Evolutionary conservation across 2,888 invertebrate genomes (phyloP), one percentile per base, ranked within the genome.

Genomic region (Chirona hameri): DNA sequence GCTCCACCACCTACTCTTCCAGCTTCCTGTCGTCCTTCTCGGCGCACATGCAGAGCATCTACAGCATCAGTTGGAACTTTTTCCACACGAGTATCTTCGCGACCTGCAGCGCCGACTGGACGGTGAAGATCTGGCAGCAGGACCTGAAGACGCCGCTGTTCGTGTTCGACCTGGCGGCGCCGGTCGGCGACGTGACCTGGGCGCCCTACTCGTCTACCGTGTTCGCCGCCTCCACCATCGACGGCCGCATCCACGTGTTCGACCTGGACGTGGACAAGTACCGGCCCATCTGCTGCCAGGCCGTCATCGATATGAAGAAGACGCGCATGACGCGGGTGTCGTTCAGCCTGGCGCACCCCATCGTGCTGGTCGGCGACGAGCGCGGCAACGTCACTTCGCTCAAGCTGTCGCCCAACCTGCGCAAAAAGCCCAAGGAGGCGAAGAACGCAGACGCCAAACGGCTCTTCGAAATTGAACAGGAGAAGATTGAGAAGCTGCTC

Each of bases 191-290:
- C 88, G 95, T 96, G 0, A 94, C 95, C 87, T 98, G 98, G 98
- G 95, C 98, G 0, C 98, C 98, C 0, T 98, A 96, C 88, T 97
- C 97, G n/a, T 96, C 97, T 84, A 98, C 98, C 0, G 96, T 98
- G 0, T 94, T 98, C 87, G 98, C 97, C 7, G 97, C 97, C 1
- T 95, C 95, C 82, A 96, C 97, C 10, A 92, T 93, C 29, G 97
- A 97, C 87, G 97, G 98, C 84, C 95, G 72, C 89, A 91, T 92
- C 84, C 88, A 88, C 87, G 93, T 97, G 0, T 98, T 93, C 88
- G 98, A 98, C 87, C 89, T 98, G 84, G 95, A 95, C 87, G 92
- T 97, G 7, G 96, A 97, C 88, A 97, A 97, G 87, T 97, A 97
- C 87, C 93, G 95, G 84, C 93, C 97, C 0, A 93, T 98, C 85